Percentiles rank a stretch among this genome's conserved stretches.
phyloP scores from a whole-genome alignment of 1,140 invertebrate species.

The Rhagoletis pomonella region DNA sequence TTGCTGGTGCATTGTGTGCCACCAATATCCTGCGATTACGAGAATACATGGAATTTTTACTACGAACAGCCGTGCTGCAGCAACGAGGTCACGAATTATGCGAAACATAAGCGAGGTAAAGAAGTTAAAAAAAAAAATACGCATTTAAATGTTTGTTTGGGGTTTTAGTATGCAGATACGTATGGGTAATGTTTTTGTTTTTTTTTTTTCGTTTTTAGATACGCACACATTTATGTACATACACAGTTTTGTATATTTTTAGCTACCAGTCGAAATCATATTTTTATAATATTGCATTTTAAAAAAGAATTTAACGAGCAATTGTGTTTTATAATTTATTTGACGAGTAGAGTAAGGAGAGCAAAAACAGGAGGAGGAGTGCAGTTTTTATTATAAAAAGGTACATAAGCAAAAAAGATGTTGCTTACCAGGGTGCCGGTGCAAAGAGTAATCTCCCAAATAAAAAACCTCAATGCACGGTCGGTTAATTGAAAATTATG shows the following conservation, averaged over 20 bases:
- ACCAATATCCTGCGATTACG: conserved; percentile 73
- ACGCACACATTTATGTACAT: neutral
- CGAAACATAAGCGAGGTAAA: conserved; percentile 77
- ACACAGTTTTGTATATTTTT: neutral
- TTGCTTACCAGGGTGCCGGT: no score
- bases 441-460: neutral
- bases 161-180: neutral
- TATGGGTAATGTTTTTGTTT: neutral
- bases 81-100: conserved; percentile 71
- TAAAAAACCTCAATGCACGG: neutral
- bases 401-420: neutral
- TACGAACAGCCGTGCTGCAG: conserved; percentile 78
- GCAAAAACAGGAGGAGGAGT: no score
- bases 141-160: conserved; percentile 18
- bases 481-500: conserved; percentile 21
- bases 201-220: neutral
- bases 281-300: conserved; percentile 7
- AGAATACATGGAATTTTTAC: conserved; percentile 79
- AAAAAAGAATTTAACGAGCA: conserved; percentile 39
- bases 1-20: conserved; percentile 60
- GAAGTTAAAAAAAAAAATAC: conserved; percentile 20
- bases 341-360: no score
- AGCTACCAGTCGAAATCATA: neutral
- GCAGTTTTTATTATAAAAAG: neutral
- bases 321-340: conserved; percentile 44